Percentiles rank a stretch among this genome's conserved stretches.
Evolutionary conservation across 2,888 invertebrate genomes (phyloP).

Genomic region (Epicampocera succincta): DNA sequence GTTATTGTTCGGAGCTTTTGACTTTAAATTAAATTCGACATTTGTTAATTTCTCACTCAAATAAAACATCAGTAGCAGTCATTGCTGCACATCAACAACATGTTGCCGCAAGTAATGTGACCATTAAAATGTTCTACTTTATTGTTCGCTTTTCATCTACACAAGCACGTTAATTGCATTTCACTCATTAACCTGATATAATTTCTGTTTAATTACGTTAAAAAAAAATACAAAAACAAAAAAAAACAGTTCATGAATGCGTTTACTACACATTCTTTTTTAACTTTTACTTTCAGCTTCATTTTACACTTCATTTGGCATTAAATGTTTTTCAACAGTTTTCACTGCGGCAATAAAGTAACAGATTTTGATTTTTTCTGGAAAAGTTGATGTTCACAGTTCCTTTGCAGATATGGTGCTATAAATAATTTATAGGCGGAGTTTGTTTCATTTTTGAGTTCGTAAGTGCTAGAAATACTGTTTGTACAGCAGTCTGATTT

Average conservation of each 20-base stretch:
- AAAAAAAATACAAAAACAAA: neutral
- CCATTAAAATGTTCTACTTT: constrained; percentile 30
- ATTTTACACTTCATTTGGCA: constrained; percentile 33
- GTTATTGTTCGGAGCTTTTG: too few species aligned
- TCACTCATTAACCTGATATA: constrained; percentile 53
- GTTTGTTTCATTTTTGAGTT: too few species aligned
- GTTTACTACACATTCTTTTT: constrained; percentile 19
- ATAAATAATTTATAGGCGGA: too few species aligned
- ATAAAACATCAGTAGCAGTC: neutral
- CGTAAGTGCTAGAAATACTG: too few species aligned
- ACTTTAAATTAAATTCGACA: too few species aligned
- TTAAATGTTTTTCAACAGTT: neutral
- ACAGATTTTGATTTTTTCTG: neutral
- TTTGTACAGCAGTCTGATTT: too few species aligned
- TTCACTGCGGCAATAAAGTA: neutral
- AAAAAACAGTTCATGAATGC: constrained; percentile 16
- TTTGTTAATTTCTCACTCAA: neutral
- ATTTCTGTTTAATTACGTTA: constrained; percentile 55
- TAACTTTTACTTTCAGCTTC: constrained; percentile 9
- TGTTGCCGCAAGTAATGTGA: constrained; percentile 34
- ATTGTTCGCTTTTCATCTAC: constrained; percentile 21
- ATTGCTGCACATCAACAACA: neutral
- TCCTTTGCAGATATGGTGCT: too few species aligned
- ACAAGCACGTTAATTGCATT: constrained; percentile 45
- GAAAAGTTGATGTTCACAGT: neutral